Evolutionary conservation across 2,888 invertebrate genomes (phyloP).

Genomic region (Lymantria dispar): DNA sequence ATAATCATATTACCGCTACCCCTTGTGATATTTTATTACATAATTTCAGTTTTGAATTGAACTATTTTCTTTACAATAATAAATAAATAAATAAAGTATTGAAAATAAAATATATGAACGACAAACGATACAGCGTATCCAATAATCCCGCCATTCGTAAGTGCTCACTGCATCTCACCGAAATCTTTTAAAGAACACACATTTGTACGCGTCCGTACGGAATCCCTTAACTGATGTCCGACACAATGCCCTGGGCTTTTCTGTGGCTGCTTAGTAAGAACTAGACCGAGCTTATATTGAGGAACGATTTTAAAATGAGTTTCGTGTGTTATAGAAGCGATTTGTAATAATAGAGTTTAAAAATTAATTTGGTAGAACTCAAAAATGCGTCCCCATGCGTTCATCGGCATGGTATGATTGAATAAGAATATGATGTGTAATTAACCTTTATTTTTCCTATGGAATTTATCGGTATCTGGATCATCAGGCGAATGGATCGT

Average conservation of each 20-base stretch:
- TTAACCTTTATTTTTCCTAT: too few species aligned
- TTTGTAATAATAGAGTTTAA: neutral
- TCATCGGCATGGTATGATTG: too few species aligned
- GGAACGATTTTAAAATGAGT: conserved; percentile 10
- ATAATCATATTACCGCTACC: too few species aligned
- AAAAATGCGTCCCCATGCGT: too few species aligned
- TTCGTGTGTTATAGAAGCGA: conserved; percentile 8
- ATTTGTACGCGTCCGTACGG: conserved; percentile 33
- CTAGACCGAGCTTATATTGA: conserved; percentile 2
- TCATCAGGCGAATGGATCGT: too few species aligned
- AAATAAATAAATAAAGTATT: neutral
- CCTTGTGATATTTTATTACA: too few species aligned
- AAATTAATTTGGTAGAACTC: too few species aligned
- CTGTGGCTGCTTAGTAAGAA: conserved; percentile 27
- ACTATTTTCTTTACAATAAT: too few species aligned
- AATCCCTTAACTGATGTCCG: conserved; percentile 41
- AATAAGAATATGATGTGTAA: too few species aligned
- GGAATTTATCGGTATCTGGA: too few species aligned
- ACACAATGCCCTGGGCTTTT: conserved; percentile 27
- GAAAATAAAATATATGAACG: conserved; percentile 20
- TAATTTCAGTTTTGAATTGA: too few species aligned
- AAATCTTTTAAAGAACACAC: conserved; percentile 35
- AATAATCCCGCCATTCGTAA: conserved; percentile 38
- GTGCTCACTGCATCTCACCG: conserved; percentile 28
- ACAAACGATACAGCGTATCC: conserved; percentile 23